These are phyloP conservation scores for Melanostoma scalare DNA, from an alignment of 2,888 invertebrate genomes.

Conservation along the genomic window DNA sequence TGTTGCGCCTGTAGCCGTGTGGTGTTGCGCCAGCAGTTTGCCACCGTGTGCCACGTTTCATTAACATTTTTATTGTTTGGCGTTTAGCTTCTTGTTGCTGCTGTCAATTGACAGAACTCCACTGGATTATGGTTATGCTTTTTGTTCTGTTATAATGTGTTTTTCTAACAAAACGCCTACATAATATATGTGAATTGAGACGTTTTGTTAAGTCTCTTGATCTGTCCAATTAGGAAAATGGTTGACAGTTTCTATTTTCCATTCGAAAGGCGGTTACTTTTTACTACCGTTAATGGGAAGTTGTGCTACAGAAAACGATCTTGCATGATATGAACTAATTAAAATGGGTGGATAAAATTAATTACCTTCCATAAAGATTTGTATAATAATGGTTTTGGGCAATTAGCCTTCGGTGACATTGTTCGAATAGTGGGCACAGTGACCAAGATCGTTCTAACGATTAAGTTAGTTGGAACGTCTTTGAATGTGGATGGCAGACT, in stretches of 20 bases:
- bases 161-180: conserved; percentile 17
- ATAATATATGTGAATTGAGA: background rate
- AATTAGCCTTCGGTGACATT: no score
- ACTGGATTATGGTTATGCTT: background rate
- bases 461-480: no score
- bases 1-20: background rate
- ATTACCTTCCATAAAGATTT: background rate
- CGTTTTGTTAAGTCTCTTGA: conserved; percentile 18
- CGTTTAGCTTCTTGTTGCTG: conserved; percentile 24
- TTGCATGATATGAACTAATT: conserved; percentile 25
- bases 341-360: conserved; percentile 24
- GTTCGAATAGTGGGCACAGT: no score
- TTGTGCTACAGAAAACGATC: conserved; percentile 17
- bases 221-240: conserved; percentile 1
- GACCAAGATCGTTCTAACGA: no score
- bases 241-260: background rate
- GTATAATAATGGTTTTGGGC: no score
- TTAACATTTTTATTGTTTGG: conserved; percentile 45
- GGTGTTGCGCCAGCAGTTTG: no score
- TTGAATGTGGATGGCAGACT: no score
- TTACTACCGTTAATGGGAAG: conserved; percentile 2
- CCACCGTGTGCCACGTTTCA: conserved; percentile 8
- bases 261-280: conserved; percentile 20
- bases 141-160: conserved; percentile 1
- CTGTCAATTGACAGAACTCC: background rate